Evolutionary conservation across 2,797 vertebrate genomes (phyloP).

Genomic region (Lepus oiostolus): DNA sequence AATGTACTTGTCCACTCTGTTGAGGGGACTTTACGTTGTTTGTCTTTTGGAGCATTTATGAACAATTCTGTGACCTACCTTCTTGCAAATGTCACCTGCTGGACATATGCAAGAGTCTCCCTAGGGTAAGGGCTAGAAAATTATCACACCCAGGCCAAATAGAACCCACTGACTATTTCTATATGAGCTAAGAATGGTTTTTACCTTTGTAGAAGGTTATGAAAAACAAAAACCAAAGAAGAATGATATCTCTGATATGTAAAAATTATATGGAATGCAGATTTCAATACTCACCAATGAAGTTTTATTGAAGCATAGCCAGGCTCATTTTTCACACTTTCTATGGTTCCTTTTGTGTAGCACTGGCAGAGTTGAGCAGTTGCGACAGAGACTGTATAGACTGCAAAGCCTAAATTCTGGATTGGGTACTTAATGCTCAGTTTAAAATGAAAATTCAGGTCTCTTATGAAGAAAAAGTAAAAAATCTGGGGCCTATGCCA

Average conservation of each 20-base stretch:
- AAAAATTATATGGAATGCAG: slow-evolving; percentile 51
- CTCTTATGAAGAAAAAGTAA: neutral
- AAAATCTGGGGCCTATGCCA: neutral
- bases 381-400: neutral
- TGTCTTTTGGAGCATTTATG: neutral
- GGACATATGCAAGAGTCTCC: neutral
- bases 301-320: neutral
- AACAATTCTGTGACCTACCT: slow-evolving; percentile 43
- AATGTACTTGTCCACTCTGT: slow-evolving; percentile 21
- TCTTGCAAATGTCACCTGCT: neutral
- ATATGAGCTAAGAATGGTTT: neutral
- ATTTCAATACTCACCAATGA: slow-evolving; percentile 29
- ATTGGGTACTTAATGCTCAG: neutral
- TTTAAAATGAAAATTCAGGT: slow-evolving; percentile 24
- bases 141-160: neutral
- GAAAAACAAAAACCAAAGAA: neutral
- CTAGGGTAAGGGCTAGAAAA: neutral
- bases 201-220: neutral
- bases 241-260: neutral
- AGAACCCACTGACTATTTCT: neutral
- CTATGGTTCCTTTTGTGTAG: neutral
- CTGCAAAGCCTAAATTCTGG: neutral
- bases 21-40: neutral
- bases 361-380: neutral
- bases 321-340: neutral